phyloP scores from a whole-genome alignment of 2,888 invertebrate species.

The Apoderus coryli region DNA sequence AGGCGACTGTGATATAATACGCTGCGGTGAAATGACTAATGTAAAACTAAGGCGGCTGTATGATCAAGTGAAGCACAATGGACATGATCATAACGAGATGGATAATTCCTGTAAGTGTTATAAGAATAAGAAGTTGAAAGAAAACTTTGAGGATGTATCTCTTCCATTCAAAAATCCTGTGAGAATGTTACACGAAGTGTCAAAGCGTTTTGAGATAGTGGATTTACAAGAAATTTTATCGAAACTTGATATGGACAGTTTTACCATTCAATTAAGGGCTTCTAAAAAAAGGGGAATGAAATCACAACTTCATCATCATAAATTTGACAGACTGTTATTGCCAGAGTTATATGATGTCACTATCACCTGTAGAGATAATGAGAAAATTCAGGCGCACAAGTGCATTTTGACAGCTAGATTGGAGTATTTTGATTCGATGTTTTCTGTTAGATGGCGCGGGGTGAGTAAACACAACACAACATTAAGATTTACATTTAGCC shows the following conservation, averaged over 20 bases:
- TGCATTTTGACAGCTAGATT: constrained; percentile 66
- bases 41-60: constrained; percentile 19
- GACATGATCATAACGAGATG: constrained; percentile 11
- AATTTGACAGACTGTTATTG: constrained; percentile 19
- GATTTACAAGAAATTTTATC: constrained; percentile 35
- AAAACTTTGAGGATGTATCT: constrained; percentile 8
- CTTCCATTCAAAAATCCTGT: constrained; percentile 42
- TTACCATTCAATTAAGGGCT: no score
- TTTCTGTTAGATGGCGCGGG: constrained; percentile 64
- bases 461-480: constrained; percentile 34
- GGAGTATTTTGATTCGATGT: constrained; percentile 80
- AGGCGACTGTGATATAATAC: constrained; percentile 45
- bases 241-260: not conserved
- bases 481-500: no score
- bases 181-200: constrained; percentile 40
- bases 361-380: constrained; percentile 28
- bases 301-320: not conserved
- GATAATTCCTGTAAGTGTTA: no score
- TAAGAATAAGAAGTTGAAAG: no score
- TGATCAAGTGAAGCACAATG: constrained; percentile 15
- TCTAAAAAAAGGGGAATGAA: no score
- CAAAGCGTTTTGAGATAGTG: constrained; percentile 39
- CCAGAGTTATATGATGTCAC: constrained; percentile 29
- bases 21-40: constrained; percentile 35
- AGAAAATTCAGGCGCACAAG: constrained; percentile 51